phyloP scores from a whole-genome alignment of 1,140 invertebrate species.

The Zelostemma sp. region DNA sequence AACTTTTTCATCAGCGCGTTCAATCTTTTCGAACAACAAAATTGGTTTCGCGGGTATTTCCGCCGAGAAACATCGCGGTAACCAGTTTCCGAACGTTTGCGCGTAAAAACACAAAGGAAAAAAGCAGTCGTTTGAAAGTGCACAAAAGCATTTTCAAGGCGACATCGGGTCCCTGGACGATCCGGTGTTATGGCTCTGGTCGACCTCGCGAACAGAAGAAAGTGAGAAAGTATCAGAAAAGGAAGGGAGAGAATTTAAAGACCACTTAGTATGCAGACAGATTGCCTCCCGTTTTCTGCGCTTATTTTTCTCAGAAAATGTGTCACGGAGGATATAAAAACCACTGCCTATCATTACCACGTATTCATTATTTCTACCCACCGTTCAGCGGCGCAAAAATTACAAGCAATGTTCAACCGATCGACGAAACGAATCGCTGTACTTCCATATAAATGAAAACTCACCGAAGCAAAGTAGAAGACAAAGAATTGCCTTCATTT shows the following conservation, averaged over 20 bases:
- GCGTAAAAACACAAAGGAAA: conserved; percentile 27
- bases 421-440: too few relatives aligned
- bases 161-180: conserved; percentile 34
- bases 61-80: too few relatives aligned
- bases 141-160: conserved; percentile 37
- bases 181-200: conserved; percentile 30
- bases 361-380: too few relatives aligned
- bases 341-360: conserved; percentile 3
- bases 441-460: conserved; percentile 25
- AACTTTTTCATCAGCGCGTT: too few relatives aligned
- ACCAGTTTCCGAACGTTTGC: too few relatives aligned
- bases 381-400: too few relatives aligned
- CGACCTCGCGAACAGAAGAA: conserved; percentile 51
- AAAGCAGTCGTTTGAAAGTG: conserved; percentile 30
- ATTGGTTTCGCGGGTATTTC: too few relatives aligned
- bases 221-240: conserved; percentile 46
- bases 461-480: conserved; percentile 62
- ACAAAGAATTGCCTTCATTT: conserved; percentile 61
- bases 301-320: too few relatives aligned
- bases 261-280: conserved; percentile 30
- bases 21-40: too few relatives aligned
- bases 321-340: too few relatives aligned
- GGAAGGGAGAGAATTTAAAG: conserved; percentile 41
- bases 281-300: conserved; percentile 43
- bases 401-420: too few relatives aligned